Evolutionary conservation across 1,140 invertebrate genomes (phyloP).

Genomic region (Drosophila oshimai): DNA sequence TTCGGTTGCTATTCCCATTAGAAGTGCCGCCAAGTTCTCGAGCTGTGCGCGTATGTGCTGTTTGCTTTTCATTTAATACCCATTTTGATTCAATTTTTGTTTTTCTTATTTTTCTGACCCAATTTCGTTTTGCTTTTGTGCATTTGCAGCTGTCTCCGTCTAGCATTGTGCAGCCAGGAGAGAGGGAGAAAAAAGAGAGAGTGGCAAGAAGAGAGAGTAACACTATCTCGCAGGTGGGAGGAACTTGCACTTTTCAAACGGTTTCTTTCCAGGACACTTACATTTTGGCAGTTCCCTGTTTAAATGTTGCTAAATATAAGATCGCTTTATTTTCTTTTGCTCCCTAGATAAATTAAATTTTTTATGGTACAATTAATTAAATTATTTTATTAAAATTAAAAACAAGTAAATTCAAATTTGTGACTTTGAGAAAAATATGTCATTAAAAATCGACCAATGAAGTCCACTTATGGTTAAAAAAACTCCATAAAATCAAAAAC

Average conservation of each 20-base stretch:
- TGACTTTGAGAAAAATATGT: no score
- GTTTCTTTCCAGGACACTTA: not conserved
- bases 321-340: no score
- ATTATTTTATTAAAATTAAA: no score
- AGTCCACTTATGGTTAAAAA: no score
- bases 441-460: no score
- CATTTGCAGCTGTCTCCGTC: constrained; percentile 43
- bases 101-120: constrained; percentile 32
- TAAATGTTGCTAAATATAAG: no score
- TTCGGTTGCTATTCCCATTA: constrained; percentile 50
- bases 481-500: no score
- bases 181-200: constrained; percentile 19
- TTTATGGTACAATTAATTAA: no score
- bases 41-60: constrained; percentile 16
- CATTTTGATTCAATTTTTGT: constrained; percentile 47
- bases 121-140: constrained; percentile 36
- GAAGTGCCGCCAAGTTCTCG: constrained; percentile 44
- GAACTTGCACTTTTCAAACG: not conserved
- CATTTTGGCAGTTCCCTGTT: no score
- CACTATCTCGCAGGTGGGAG: not conserved
- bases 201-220: not conserved
- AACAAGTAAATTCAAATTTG: no score
- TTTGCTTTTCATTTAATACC: constrained; percentile 51
- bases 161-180: constrained; percentile 45
- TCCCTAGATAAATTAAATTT: no score